Percentiles rank a stretch among this genome's conserved stretches.
Evolutionary conservation across 2,888 invertebrate species (phyloP).

Genomic region (Ephialtes manifestator): DNA sequence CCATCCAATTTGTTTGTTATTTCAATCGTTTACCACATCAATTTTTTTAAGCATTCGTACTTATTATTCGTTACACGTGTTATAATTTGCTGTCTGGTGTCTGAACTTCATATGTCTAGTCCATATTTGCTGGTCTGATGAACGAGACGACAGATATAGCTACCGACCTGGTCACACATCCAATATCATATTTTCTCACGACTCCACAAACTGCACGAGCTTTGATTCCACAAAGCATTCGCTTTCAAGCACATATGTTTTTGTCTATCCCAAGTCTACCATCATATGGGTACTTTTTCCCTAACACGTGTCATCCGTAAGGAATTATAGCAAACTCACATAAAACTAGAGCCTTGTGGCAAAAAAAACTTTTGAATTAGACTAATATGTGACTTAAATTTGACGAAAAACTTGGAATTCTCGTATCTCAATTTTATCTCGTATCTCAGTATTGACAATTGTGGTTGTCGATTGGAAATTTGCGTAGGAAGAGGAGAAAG

Average conservation of each 20-base stretch:
- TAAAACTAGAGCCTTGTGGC: not conserved
- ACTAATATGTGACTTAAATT: not conserved
- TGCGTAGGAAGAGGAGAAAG: not conserved
- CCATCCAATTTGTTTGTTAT: too few relatives aligned
- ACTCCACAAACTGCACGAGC: too few relatives aligned
- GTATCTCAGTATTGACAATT: not conserved
- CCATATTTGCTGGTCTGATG: too few relatives aligned
- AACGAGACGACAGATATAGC: too few relatives aligned
- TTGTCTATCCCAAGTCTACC: not conserved
- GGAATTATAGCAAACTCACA: not conserved
- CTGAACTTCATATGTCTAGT: too few relatives aligned
- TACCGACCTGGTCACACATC: too few relatives aligned
- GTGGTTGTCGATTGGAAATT: not conserved
- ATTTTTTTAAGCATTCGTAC: too few relatives aligned
- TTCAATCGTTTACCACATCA: too few relatives aligned
- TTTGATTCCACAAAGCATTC: too few relatives aligned
- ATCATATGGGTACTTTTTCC: not conserved
- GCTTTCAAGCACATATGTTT: not conserved
- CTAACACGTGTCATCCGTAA: not conserved
- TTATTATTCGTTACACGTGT: too few relatives aligned
- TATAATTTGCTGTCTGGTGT: too few relatives aligned
- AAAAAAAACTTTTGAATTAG: not conserved
- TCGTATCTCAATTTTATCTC: not conserved
- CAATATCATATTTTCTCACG: too few relatives aligned
- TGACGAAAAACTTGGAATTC: not conserved